Conservation (phyloP, 92 coral and sea anemone species). For the Epizoanthus scotinus region DNA sequence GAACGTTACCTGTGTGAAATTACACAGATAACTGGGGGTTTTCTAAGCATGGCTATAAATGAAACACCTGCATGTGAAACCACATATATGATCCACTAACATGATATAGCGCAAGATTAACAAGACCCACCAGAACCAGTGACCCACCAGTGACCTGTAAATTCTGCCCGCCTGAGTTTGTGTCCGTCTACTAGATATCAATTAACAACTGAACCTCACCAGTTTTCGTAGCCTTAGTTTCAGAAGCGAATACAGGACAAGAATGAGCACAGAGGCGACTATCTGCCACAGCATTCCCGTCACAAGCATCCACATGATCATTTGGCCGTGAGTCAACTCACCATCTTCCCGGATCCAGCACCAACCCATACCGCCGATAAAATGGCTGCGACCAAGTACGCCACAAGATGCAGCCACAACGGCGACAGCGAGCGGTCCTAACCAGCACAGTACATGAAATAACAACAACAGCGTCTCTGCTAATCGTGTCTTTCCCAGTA, state of each 20-base stretch:
- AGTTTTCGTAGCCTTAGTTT: slow-evolving; percentile 33
- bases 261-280: slow-evolving; percentile 44
- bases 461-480: slow-evolving; percentile 45
- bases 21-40: too few relatives aligned
- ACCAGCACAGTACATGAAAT: slow-evolving; percentile 44
- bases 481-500: slow-evolving; percentile 16
- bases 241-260: slow-evolving; percentile 24
- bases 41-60: too few relatives aligned
- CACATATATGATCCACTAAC: too few relatives aligned
- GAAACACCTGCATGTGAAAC: too few relatives aligned
- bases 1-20: too few relatives aligned
- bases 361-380: slow-evolving; percentile 41
- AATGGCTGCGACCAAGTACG: slow-evolving; percentile 27
- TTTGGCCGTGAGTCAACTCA: background rate
- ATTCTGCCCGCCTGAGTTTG: background rate
- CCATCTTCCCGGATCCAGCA: slow-evolving; percentile 42
- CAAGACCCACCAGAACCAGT: too few relatives aligned
- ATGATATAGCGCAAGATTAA: too few relatives aligned
- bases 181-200: background rate
- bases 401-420: slow-evolving; percentile 10
- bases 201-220: slow-evolving; percentile 3
- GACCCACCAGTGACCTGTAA: too few relatives aligned
- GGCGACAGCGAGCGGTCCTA: slow-evolving; percentile 22
- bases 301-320: slow-evolving; percentile 49
- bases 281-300: slow-evolving; percentile 55